Evolutionary conservation across 2,113 vertebrate genomes (phyloP).

Genomic region (Hassar affinis): DNA sequence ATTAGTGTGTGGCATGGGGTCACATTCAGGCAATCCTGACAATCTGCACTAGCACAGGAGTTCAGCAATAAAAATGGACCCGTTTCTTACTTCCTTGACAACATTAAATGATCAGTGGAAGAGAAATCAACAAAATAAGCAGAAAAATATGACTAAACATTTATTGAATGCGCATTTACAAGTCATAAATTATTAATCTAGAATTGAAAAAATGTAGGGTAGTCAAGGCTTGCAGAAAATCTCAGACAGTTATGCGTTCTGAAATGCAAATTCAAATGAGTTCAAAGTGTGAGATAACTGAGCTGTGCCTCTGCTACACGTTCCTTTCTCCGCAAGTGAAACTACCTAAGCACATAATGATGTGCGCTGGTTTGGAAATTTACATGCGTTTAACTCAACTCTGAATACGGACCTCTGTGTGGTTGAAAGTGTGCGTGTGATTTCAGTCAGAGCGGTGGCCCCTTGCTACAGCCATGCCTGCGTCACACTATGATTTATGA

Average conservation of each 20-base stretch:
- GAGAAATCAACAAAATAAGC: not conserved
- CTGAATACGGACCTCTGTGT: not conserved
- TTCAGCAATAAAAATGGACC: not conserved
- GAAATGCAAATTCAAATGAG: not conserved
- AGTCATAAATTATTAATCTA: not conserved
- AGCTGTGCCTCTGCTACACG: not conserved
- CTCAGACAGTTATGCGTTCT: not conserved
- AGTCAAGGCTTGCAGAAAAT: not conserved
- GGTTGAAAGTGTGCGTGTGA: slow-evolving; percentile 39
- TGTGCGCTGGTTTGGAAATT: not conserved
- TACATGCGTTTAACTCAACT: not conserved
- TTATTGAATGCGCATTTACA: not conserved
- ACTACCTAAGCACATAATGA: not conserved
- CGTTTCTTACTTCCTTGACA: not conserved
- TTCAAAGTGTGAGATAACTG: not conserved
- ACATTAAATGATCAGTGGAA: not conserved
- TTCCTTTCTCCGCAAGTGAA: not conserved
- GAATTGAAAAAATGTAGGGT: not conserved
- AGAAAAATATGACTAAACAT: not conserved
- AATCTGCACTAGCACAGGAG: not conserved
- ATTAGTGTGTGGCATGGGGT: too few relatives aligned
- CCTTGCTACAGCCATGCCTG: slow-evolving; percentile 58
- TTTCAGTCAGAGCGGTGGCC: slow-evolving; percentile 64
- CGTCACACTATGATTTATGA: slow-evolving; percentile 62
- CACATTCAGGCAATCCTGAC: not conserved